phyloP scores from a whole-genome alignment of 2,797 vertebrate genomes.

The Tragopan temminckii region DNA sequence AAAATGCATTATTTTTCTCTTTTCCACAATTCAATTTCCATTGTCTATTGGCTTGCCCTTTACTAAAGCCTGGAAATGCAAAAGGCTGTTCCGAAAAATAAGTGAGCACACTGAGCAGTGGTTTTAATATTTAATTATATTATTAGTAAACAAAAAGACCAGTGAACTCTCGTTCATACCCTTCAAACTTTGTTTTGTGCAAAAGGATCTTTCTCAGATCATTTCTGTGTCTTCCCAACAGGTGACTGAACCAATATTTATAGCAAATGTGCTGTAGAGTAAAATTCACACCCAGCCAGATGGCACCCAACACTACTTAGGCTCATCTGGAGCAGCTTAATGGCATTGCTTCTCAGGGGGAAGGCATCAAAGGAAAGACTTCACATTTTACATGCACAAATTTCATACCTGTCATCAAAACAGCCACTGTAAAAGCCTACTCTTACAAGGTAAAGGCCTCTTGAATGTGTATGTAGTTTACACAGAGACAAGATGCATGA shows the following conservation, averaged over 20 bases:
- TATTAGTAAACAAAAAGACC: neutral
- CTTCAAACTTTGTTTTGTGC: neutral
- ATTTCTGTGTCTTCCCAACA: neutral
- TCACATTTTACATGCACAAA: neutral
- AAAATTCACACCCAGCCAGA: neutral
- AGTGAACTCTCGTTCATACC: accelerated
- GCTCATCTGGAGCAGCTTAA: neutral
- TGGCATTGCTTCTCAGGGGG: neutral
- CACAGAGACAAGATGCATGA: neutral
- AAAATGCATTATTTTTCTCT: neutral
- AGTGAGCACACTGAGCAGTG: neutral
- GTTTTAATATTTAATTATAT: neutral
- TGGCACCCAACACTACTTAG: neutral
- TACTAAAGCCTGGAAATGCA: neutral
- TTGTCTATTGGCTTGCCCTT: neutral
- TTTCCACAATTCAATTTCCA: neutral
- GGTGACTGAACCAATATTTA: neutral
- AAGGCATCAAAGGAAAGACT: neutral
- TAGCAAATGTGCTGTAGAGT: neutral
- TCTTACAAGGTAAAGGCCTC: neutral
- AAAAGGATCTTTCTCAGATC: neutral
- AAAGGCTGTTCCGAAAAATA: neutral
- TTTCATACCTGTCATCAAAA: neutral
- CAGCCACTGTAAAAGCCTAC: neutral
- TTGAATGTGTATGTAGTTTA: neutral